phyloP scores from a whole-genome alignment of 2,113 vertebrate species.

The Nothobranchius furzeri region DNA sequence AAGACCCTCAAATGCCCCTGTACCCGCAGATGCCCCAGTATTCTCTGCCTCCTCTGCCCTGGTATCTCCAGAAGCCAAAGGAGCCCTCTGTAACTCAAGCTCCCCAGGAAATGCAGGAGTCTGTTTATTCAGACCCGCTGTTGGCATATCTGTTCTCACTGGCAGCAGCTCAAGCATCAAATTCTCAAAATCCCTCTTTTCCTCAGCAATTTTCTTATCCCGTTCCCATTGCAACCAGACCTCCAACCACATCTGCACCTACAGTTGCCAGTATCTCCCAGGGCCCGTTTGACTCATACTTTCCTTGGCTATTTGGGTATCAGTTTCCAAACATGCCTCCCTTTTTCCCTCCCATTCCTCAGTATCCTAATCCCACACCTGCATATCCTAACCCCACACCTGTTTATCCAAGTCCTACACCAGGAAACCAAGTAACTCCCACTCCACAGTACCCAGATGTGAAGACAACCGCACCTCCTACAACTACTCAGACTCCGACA shows the following conservation, averaged over 20 bases:
- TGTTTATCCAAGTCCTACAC: background rate
- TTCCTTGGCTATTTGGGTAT: background rate
- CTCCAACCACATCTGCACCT: background rate
- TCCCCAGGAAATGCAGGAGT: background rate
- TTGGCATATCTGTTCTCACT: background rate
- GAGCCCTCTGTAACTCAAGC: background rate
- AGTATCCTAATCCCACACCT: background rate
- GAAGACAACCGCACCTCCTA: background rate
- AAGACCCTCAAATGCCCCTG: background rate
- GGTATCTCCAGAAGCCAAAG: background rate
- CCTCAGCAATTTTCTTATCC: background rate
- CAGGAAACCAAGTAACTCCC: background rate
- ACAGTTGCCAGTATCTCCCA: background rate
- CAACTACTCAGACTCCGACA: background rate
- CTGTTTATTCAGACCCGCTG: background rate
- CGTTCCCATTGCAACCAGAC: too few species aligned
- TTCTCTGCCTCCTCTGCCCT: background rate
- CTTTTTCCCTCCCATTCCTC: background rate
- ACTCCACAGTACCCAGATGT: background rate
- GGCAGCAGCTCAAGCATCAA: background rate
- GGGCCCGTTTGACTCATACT: background rate
- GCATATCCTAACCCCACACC: background rate
- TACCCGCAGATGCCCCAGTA: background rate
- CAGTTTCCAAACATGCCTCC: background rate
- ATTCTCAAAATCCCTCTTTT: background rate